Evolutionary conservation across 1,140 invertebrate genomes (phyloP).

Genomic region (Trachymyrmex septentrionalis): DNA sequence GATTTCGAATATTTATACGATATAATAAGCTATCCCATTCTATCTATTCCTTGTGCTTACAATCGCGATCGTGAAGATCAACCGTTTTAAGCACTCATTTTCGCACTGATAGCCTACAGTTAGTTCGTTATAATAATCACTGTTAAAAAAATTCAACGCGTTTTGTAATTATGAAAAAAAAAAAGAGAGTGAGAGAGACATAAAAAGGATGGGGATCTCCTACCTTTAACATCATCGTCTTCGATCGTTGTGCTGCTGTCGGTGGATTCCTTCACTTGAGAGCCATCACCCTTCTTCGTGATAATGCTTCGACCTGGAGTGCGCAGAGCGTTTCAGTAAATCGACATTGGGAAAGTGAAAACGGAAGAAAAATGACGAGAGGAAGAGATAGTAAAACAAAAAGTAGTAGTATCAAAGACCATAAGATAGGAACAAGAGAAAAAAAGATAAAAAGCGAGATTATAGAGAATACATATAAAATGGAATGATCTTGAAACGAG

Average conservation of each 20-base stretch:
- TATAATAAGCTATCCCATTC: conserved; percentile 8
- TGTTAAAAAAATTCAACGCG: background rate
- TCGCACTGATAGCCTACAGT: background rate
- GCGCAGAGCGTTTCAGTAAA: conserved; percentile 77
- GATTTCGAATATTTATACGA: background rate
- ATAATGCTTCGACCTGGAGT: conserved; percentile 93
- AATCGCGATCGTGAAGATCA: background rate
- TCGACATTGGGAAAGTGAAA: conserved; percentile 50
- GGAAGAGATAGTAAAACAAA: conserved; percentile 2
- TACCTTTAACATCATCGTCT: conserved; percentile 97
- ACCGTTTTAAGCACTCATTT: background rate
- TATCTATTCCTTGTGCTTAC: background rate
- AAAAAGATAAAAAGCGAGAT: background rate
- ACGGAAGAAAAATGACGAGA: conserved; percentile 39
- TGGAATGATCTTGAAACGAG: background rate
- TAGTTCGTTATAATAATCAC: background rate
- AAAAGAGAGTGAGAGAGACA: conserved; percentile 29
- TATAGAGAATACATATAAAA: conserved; percentile 45
- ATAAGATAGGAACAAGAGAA: background rate
- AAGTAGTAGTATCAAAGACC: background rate
- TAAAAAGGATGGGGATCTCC: conserved; percentile 76
- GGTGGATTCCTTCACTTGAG: conserved; percentile 97
- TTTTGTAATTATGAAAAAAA: background rate
- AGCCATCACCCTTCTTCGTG: conserved; percentile 97
- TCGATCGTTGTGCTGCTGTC: conserved; percentile 96